Evolutionary conservation across 23 tunicate genomes (phyloP).

Genomic region (Styela clava): DNA sequence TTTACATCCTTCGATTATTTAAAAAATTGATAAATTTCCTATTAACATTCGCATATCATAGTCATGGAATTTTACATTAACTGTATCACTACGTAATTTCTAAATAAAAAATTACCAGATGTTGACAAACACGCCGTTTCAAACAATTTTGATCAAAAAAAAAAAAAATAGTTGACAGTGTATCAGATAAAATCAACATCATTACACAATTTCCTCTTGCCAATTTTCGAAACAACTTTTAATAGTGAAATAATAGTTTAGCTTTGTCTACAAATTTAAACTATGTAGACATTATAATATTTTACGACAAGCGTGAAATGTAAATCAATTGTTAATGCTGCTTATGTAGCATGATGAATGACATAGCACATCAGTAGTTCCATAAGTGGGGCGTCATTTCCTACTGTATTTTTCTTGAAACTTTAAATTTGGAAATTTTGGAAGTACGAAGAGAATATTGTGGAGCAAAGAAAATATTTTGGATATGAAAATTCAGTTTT

Average conservation of each 20-base stretch:
- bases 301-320: background rate
- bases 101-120: background rate
- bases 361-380: background rate
- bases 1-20: no score
- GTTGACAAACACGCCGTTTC: no score
- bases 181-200: background rate
- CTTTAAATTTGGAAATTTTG: no score
- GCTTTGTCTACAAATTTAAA: background rate
- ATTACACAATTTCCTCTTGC: background rate
- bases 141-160: no score
- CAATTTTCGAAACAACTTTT: background rate
- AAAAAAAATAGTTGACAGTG: no score
- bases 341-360: background rate
- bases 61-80: no score
- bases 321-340: background rate
- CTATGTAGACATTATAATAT: background rate
- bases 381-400: background rate
- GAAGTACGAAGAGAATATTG: no score
- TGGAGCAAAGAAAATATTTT: no score
- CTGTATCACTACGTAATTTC: background rate
- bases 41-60: no score
- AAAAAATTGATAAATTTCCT: no score
- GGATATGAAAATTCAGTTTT: background rate
- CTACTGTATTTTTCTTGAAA: no score
- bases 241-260: background rate